Evolutionary conservation across 2,888 invertebrate genomes (phyloP), one percentile per base, ranked within the genome.

Genomic region (Horisme vitalbata): DNA sequence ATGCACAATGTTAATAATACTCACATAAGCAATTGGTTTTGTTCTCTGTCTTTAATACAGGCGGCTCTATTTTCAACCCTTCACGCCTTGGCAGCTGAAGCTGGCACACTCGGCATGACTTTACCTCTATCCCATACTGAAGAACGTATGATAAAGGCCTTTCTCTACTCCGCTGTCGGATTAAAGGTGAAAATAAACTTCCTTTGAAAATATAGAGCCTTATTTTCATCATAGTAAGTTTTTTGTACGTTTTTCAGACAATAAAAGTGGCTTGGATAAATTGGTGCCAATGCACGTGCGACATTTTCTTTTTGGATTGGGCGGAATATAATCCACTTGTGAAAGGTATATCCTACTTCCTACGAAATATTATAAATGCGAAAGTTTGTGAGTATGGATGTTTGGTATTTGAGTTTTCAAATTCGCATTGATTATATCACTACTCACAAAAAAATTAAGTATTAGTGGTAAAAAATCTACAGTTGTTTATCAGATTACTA

Each of bases 291-390:
- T 82, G 80, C 55, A 65, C 69, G 2, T 74, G 67, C 35, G 85
- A 88, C 27, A 57, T 86, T 2, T 83, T 83, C 59, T 80, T 87
- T 36, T 61, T 89, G 43, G 81, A 88, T 45, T 89, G 89, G 89
- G 71, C 80, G 0, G 75, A 81, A 55, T 83, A 85, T 37, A 80
- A 82, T 55, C 65, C 79, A 15, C 62, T 77, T 1, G 55, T 66
- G 0, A 79, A 75, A 78, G 85, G 87, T 79, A 61, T 33, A 33
- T 11, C 8, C 12, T 27, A 1, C n/a, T n/a, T n/a, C n/a, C n/a
- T n/a, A n/a, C n/a, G n/a, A n/a, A n/a, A n/a, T n/a, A n/a, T n/a
- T n/a, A n/a, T n/a, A n/a, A n/a, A n/a, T n/a, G n/a, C n/a, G n/a
- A n/a, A n/a, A n/a, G n/a, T n/a, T n/a, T n/a, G n/a, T n/a, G n/a